A percentile compares a stretch with the other conserved stretches of the same genome.
These are phyloP conservation scores for Crocidura indochinensis DNA, from an alignment of 2,797 vertebrate genomes.

Conservation along the genomic window DNA sequence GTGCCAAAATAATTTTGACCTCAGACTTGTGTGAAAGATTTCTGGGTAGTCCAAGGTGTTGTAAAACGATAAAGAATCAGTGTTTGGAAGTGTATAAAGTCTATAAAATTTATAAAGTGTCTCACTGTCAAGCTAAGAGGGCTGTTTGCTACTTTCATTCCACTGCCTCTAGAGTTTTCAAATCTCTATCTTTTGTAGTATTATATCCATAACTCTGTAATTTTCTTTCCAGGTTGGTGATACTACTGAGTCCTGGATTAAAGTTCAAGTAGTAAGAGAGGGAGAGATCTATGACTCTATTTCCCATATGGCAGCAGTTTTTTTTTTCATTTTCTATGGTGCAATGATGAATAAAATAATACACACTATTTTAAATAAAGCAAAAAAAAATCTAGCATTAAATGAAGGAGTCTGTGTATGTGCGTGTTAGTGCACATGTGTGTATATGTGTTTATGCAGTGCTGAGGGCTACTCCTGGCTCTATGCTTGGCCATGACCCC, in stretches of 20 bases:
- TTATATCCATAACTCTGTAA: too few species aligned
- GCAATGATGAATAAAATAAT: neutral
- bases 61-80: neutral
- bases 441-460: too few species aligned
- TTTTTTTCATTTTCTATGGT: neutral
- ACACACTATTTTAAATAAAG: neutral
- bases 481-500: too few species aligned
- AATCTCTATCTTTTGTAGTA: neutral
- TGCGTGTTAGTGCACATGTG: too few species aligned
- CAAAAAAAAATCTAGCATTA: neutral
- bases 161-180: neutral
- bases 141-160: neutral
- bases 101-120: neutral
- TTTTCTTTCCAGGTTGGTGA: neutral
- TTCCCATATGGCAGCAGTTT: constrained; percentile 31
- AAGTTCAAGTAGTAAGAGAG: neutral
- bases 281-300: neutral
- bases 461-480: too few species aligned
- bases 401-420: too few species aligned
- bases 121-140: neutral
- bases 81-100: neutral
- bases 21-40: neutral
- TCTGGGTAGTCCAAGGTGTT: neutral
- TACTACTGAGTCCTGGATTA: constrained; percentile 14
- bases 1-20: neutral